Evolutionary conservation across 2,797 vertebrate species (phyloP), one percentile per base, ranked within the genome.

Genomic region (Sebastes vulpes): DNA sequence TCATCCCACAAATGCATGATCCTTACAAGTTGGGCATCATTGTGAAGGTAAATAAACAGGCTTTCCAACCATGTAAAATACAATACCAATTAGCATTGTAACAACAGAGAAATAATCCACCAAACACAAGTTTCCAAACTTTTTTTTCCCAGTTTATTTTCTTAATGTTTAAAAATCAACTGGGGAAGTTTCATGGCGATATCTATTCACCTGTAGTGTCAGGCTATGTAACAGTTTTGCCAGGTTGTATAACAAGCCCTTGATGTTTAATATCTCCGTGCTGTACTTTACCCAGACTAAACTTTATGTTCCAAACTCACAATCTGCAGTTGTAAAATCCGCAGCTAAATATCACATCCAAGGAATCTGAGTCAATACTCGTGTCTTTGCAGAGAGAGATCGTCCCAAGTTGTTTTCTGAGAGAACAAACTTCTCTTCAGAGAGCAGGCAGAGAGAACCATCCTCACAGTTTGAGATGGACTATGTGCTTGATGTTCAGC

Each of bases 401-500:
- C 2, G 9, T 79, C 20, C 53, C 38, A 1, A 14, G 57, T 71
- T 53, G 71, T 50, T 28, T 28, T 48, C 42, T 48, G 42, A 53
- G 53, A 64, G 42, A 84, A 74, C 74, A 76, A 88, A 82, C 50
- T 53, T 71, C 21, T 48, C 32, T 29, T 84, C 25, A 84, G 73
- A 79, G 61, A 64, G 70, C 31, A 59, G 18, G 60, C 60, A 58
- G 26, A 42, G 12, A 57, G 60, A 66, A 63, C 58, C 46, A 29
- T 69, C 50, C 14, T 35, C 31, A 2, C 50, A 31, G 46, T 48
- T 48, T 48, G 46, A 9, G 46, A n/a, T n/a, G 46, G 61, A 72
- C 58, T n/a, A 48, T n/a, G 46, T n/a, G 52, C 50, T 77, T 63
- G 60, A 75, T 77, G 69, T 61, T 53, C 23, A 64, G 25, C 59